Conservation (phyloP, 1,140 invertebrate species). For the Drosophila funebris region DNA sequence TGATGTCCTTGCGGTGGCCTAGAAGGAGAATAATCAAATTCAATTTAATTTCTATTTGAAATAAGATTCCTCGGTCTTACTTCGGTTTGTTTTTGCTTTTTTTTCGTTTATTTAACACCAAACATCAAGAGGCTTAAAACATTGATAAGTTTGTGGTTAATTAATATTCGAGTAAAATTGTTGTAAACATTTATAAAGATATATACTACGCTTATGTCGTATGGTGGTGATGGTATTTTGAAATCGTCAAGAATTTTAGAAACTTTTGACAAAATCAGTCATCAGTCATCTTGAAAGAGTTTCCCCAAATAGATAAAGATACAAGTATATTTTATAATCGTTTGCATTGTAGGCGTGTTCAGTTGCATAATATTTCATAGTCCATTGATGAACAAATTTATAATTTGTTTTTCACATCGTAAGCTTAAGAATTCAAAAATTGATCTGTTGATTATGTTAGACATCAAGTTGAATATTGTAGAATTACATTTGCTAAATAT, state of each 20-base stretch:
- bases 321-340: background rate
- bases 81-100: conserved; percentile 15
- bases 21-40: too few relatives aligned
- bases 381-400: background rate
- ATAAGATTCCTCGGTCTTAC: background rate
- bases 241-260: conserved; percentile 7
- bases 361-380: conserved; percentile 1
- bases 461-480: conserved; percentile 28
- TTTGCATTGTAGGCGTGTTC: background rate
- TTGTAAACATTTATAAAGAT: conserved; percentile 48
- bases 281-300: background rate
- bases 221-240: background rate
- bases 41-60: background rate
- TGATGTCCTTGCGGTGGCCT: too few relatives aligned
- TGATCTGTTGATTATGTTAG: conserved; percentile 18
- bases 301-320: background rate
- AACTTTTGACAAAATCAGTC: conserved; percentile 12
- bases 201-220: conserved; percentile 17
- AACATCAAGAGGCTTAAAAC: conserved; percentile 51
- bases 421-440: conserved; percentile 1
- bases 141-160: conserved; percentile 40
- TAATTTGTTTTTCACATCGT: conserved; percentile 1
- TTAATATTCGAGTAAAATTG: conserved; percentile 15
- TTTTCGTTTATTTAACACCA: conserved; percentile 48
- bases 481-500: background rate